phyloP scores from a whole-genome alignment of 2,888 invertebrate genomes.

The Phymatocera aterrima region DNA sequence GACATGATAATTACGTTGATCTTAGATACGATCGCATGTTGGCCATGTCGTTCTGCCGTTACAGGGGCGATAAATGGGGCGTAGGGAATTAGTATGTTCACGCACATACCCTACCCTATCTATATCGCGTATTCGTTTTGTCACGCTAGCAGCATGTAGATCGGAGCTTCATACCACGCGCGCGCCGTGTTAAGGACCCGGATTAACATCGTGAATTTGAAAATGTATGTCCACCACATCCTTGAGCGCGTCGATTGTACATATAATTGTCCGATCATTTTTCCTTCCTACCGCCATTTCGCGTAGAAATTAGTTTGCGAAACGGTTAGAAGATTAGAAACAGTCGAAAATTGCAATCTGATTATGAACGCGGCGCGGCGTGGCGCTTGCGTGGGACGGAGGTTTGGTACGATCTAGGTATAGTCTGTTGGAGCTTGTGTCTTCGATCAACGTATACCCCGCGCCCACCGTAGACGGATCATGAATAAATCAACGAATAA shows the following conservation, averaged over 20 bases:
- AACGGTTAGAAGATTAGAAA: too few species aligned
- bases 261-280: too few species aligned
- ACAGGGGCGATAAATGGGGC: neutral
- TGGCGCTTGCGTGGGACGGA: too few species aligned
- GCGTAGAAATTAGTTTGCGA: too few species aligned
- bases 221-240: neutral
- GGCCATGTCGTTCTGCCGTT: conserved; percentile 15
- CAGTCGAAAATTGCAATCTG: too few species aligned
- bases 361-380: too few species aligned
- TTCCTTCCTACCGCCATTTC: too few species aligned
- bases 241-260: too few species aligned
- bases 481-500: neutral
- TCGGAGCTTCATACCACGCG: neutral
- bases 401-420: too few species aligned
- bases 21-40: conserved; percentile 26
- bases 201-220: neutral
- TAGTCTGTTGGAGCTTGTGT: too few species aligned
- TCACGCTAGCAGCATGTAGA: neutral
- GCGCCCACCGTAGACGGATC: neutral
- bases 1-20: conserved; percentile 58
- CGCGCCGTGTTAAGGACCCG: neutral
- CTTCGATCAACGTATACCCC: neutral
- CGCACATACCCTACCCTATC: neutral
- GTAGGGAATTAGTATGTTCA: neutral
- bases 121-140: neutral